Conservation (phyloP, 1,140 invertebrate genomes). For the Schmidtea mediterranea region DNA sequence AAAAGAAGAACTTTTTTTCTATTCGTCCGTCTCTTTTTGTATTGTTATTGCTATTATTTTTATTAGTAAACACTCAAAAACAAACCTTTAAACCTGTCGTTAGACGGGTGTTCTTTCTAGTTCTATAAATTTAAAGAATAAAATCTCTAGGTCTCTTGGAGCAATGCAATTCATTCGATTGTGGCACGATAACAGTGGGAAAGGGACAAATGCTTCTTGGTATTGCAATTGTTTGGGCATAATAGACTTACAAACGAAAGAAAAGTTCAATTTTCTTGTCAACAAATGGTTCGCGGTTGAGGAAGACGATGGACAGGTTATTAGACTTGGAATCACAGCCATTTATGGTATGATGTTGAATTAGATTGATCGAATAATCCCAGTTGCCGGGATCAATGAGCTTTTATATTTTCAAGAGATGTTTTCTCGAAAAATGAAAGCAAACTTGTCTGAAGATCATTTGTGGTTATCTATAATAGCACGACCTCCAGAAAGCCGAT, state of each 20-base stretch:
- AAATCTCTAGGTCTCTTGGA: slow-evolving; percentile 25
- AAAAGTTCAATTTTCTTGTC: slow-evolving; percentile 30
- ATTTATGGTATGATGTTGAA: background rate
- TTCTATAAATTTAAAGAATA: too few species aligned
- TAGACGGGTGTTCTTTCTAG: too few species aligned
- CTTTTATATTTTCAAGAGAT: background rate
- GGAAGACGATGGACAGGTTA: slow-evolving; percentile 31
- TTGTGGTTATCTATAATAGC: slow-evolving; percentile 34
- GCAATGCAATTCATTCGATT: slow-evolving; percentile 29
- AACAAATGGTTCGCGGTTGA: slow-evolving; percentile 34
- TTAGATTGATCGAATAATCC: slow-evolving; percentile 1
- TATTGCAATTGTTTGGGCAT: slow-evolving; percentile 30
- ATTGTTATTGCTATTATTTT: too few species aligned
- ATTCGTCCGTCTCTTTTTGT: too few species aligned
- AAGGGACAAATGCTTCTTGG: slow-evolving; percentile 30
- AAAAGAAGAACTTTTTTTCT: too few species aligned
- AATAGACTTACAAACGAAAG: slow-evolving; percentile 30
- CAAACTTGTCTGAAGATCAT: slow-evolving; percentile 32
- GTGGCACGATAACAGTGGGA: slow-evolving; percentile 34
- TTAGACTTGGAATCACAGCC: background rate
- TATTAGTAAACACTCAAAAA: too few species aligned
- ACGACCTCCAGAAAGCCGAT: slow-evolving; percentile 29
- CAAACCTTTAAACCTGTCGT: too few species aligned
- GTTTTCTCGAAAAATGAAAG: slow-evolving; percentile 8
- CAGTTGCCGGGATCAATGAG: background rate